Percentiles rank a stretch among this genome's conserved stretches.
Evolutionary conservation across 2,797 vertebrate genomes (phyloP).

Genomic region (Sebastes variabilis): DNA sequence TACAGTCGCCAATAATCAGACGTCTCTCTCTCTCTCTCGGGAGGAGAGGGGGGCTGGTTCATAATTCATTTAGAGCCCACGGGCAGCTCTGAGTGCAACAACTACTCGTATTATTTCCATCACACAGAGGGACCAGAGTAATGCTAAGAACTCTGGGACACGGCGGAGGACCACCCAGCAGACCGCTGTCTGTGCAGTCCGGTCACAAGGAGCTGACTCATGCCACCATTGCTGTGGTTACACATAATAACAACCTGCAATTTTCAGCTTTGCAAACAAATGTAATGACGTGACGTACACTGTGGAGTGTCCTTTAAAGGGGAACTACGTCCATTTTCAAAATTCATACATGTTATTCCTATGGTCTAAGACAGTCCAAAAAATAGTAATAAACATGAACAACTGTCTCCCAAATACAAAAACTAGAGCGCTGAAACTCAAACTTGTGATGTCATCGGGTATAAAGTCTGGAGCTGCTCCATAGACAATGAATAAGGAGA

Average conservation of each 20-base stretch:
- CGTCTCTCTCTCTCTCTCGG: background rate
- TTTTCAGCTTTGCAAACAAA: slow-evolving; percentile 63
- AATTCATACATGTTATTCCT: too few relatives aligned
- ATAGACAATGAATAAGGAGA: too few relatives aligned
- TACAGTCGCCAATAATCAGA: slow-evolving; percentile 59
- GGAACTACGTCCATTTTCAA: too few relatives aligned
- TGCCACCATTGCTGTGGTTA: slow-evolving; percentile 38
- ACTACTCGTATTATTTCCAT: slow-evolving; percentile 38
- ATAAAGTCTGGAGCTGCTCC: too few relatives aligned
- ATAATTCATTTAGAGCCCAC: slow-evolving; percentile 35
- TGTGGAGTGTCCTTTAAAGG: background rate
- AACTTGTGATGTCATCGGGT: too few relatives aligned
- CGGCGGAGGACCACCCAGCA: slow-evolving; percentile 71
- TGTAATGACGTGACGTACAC: slow-evolving; percentile 39
- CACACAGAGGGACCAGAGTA: slow-evolving; percentile 40
- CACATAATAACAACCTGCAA: slow-evolving; percentile 57
- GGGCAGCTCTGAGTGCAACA: slow-evolving; percentile 17
- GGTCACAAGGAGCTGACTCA: slow-evolving; percentile 62
- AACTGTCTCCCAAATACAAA: too few relatives aligned
- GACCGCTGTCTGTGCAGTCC: slow-evolving; percentile 31
- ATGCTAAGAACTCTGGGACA: slow-evolving; percentile 24
- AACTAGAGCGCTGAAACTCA: too few relatives aligned
- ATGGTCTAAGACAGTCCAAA: too few relatives aligned
- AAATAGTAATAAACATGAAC: too few relatives aligned
- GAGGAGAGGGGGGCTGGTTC: slow-evolving; percentile 23